Evolutionary conservation across 2,113 vertebrate species (phyloP), one percentile per base, ranked within the genome.

Genomic region (Struthio camelus): DNA sequence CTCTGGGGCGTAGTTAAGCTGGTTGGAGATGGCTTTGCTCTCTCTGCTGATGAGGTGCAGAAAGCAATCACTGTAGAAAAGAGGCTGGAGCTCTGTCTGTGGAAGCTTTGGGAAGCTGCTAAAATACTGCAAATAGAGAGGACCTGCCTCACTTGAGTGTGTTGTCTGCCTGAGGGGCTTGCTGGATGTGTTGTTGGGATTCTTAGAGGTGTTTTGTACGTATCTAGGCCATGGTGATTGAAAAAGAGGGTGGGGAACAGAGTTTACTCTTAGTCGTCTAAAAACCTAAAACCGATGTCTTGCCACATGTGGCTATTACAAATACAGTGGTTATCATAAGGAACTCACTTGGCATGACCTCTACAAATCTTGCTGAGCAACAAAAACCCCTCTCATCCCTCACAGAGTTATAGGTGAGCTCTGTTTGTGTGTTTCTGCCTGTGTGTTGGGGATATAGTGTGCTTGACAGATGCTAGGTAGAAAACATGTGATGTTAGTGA

Each of bases 11-110:
- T 2, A 1, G 27, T 91, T 91, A 61, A 0, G 0, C 54, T 89
- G 10, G 77, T 40, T 11, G 75, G 80, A 75, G 50, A 54, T 89
- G 87, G 58, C 81, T 78, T 30, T 75, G 78, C 66, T 71, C 66
- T 85, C 82, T 85, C 75, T 94, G 79, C 83, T 1, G 6, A 32
- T 72, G 87, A 93, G 59, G 78, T 92, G 85, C 20, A 53, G 83
- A 92, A 96, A 90, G 32, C 72, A 79, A 61, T 75, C 32, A 18
- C 18, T 89, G 50, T 89, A 46, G 90, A 36, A 92, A 91, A 80
- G 78, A 73, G 36, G 3, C 50, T 51, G 34, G 78, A 72, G 62
- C 81, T 44, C 53, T 85, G 53, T 79, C 65, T 85, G 27, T 38
- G 80, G 62, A 82, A 70, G 34, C 2, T 1, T 25, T 65, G 53